Evolutionary conservation across 2,113 vertebrate species (phyloP), one percentile per base, ranked within the genome.

Genomic region (Microcebus ravelobensis): DNA sequence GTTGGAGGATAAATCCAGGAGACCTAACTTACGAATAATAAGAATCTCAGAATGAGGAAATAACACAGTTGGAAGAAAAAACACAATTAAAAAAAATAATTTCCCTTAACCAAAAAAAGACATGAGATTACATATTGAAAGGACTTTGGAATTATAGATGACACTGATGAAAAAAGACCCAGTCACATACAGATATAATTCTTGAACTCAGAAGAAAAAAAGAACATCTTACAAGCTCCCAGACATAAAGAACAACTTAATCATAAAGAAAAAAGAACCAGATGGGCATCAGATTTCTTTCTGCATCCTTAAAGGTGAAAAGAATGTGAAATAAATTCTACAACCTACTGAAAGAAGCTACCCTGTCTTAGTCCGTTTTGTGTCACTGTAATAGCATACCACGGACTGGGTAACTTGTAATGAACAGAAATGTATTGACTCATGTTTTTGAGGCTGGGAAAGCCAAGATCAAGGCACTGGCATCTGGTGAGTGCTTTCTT

Each of bases 31-130:
- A 42, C 82, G 34, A 79, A 61, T 94, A 73, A 92, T 27, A 73
- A 55, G 59, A 86, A 86, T 65, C 67, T 27, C 36, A 90, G 70
- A 55, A 84, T 39, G 74, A 68, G 23, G 21, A 82, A 71, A 81
- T 50, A 8, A 9, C 12, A 73, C 59, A 52, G 27, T 45, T 82
- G 9, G 17, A 71, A n/a, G 23, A 20, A 76, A 68, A 63, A 77
- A 36, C 39, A 52, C 20, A 81, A 63, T 8, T 76, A 21, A 77
- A 76, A 82, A 91, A 36, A 39, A 12, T 52, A 76, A 83, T 86
- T 90, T 68, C 59, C 29, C 73, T 92, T 57, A 77, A 70, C 36
- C 3, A 71, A 95, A 87, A 55, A 85, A 94, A 87, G 9, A 92
- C 31, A 70, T 18, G 42, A 89, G 29, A 61, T 88, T 68, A 68